Percentiles rank a stretch among this genome's conserved stretches.
Conservation (phyloP, 2,797 vertebrate species). For the Apogon talboti region DNA sequence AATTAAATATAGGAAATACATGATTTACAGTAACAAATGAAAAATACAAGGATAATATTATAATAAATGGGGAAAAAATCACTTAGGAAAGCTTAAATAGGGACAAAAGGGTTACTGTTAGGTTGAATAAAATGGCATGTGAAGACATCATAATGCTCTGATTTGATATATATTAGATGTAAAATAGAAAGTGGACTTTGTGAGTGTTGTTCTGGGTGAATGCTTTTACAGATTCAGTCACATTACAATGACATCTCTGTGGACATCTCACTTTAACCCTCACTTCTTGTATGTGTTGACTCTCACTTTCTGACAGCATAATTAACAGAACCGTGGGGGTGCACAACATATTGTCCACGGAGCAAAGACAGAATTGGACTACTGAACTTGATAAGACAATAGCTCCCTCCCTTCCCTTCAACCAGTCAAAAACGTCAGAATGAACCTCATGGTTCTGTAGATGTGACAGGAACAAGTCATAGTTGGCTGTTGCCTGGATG, state of each 20-base stretch:
- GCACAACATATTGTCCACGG: conserved; percentile 47
- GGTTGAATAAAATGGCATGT: not conserved
- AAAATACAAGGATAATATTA: too few species aligned
- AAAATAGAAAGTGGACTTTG: too few species aligned
- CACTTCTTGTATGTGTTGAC: conserved; percentile 31
- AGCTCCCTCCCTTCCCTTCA: conserved; percentile 1
- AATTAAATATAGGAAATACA: too few species aligned
- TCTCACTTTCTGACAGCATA: conserved; percentile 61
- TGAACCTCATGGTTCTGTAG: too few species aligned
- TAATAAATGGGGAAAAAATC: too few species aligned
- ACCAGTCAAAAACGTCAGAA: conserved; percentile 2
- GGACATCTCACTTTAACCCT: conserved; percentile 48
- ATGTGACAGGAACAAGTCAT: not conserved
- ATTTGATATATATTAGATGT: too few species aligned
- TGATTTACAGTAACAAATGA: too few species aligned
- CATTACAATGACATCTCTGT: conserved; percentile 25
- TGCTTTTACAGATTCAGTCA: too few species aligned
- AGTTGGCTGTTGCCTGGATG: not conserved
- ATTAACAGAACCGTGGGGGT: conserved; percentile 63
- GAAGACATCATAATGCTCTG: not conserved
- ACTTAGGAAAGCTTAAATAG: too few species aligned
- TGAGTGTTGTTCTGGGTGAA: too few species aligned
- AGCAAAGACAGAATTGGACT: conserved; percentile 63
- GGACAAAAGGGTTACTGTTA: too few species aligned
- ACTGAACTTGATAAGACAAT: conserved; percentile 44